Base-by-base conservation (phyloP, 1,140 invertebrate genomes). In the Dendroctonus ponderosae region DNA sequence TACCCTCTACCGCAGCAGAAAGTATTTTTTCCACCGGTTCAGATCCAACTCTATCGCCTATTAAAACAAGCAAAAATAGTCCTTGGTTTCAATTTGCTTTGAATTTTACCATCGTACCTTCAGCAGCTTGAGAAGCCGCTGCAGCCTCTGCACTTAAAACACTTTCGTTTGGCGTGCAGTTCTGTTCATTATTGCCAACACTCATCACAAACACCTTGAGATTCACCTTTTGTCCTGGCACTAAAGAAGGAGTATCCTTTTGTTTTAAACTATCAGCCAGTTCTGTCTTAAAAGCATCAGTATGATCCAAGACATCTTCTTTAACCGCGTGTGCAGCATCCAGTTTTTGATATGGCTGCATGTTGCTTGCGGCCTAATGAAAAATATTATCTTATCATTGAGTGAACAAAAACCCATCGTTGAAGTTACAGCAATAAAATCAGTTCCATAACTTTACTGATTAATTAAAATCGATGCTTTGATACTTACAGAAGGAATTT, bases 141-240 rank as follows among this genome's bases (percentile, higher is more conserved):
- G 2, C 12, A 11, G 12, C 44, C 44, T 46, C 12, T 12, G 44
- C 9, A 46, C n/a, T n/a, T n/a, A n/a, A n/a, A n/a, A n/a, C n/a
- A n/a, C 44, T 46, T 12, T 46, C 44, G 9, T 46, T 12, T 46
- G 1, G 44, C 44, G 44, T 46, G 9, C 1, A 9, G 12, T 46
- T 46, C 3, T 9, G 44, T 44, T 48, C 53, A 39, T 54, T 50
- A 38, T 71, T 67, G 12, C 68, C 69, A 6, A 72, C 64, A 41
- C 67, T 61, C 61, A 77, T 66, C 4, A 77, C 69, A 57, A 76
- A 71, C 51, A 75, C 69, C 63, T 76, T 77, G 14, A 76, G 52
- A 51, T 76, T 75, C 14, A 78, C 73, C 67, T 75, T 77, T 60
- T 75, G 72, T 7, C 74, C 76, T 0, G 75, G 72, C 6, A 76